Base-by-base conservation (phyloP, 2,797 vertebrate species). In the Chloroceryle inda region DNA sequence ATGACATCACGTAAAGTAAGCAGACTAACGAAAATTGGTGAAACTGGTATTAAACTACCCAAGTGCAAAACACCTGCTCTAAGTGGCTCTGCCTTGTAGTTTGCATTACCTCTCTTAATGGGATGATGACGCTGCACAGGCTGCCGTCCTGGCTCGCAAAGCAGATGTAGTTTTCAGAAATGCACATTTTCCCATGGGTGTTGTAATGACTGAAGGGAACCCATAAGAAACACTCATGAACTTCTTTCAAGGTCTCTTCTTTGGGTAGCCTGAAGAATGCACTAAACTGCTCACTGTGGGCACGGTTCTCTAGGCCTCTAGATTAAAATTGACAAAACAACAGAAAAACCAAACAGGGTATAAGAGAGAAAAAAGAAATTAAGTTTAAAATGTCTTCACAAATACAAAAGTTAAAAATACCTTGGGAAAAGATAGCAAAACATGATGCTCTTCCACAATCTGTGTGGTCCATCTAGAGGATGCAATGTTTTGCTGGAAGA, bases 101-200 rank as follows among this genome's bases (percentile, higher is more conserved):
- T 92, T 73, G 66, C 62, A 93, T 98, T 98, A 99, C 99, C 99
- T 99, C 99, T 97, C 99, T 98, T 92, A 99, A 94, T 38, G 99
- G 99, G 96, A 99, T 98, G 96, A 99, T 99, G 68, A 99, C 91
- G 90, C 98, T 99, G 96, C 99, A 99, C 14, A 99, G 98, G 97
- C 97, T 99, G 67, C 99, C 99, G 79, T 99, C 99, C 94, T 99
- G 99, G 97, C 99, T 99, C 89, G 99, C 99, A 89, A 99, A 99
- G 95, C 99, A 99, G 96, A 99, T 97, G 96, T 99, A 99, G 96
- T 99, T 99, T 96, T 99, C 99, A 6, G 99, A 99, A 84, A 99
- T 97, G 83, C 99, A 99, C 98, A 99, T 99, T 97, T 99, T 99
- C 49, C 99, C 99, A 59, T 99, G 98, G 12, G 98, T 98, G 94